phyloP scores from a whole-genome alignment of 2,113 vertebrate species.

The Sakesphorus luctuosus region DNA sequence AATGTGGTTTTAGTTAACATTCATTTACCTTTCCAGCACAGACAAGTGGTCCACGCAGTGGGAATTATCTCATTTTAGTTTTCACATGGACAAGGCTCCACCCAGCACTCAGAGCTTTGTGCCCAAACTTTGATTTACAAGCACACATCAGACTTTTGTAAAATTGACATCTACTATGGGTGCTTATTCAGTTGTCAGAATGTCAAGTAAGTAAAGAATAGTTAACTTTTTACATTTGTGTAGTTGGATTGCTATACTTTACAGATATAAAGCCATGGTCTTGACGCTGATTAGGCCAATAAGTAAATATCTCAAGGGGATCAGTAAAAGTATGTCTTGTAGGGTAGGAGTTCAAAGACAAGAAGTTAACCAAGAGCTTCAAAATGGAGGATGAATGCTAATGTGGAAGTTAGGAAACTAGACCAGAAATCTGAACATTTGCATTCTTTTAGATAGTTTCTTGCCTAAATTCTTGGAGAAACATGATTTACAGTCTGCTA shows the following conservation, averaged over 20 bases:
- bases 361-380: not conserved
- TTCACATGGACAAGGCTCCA: not conserved
- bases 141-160: not conserved
- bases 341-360: not conserved
- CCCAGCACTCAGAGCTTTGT: not conserved
- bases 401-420: not conserved
- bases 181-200: not conserved
- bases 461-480: not conserved
- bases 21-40: not conserved
- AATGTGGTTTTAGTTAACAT: not conserved
- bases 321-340: not conserved
- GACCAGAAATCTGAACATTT: not conserved
- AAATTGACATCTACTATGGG: not conserved
- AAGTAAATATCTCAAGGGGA: not conserved
- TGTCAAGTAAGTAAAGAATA: not conserved
- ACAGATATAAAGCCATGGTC: not conserved
- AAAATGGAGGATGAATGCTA: not conserved
- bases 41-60: not conserved
- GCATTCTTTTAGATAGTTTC: not conserved
- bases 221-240: not conserved
- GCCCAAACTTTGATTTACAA: not conserved
- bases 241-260: not conserved
- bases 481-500: not conserved
- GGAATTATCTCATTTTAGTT: not conserved
- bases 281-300: not conserved